phyloP scores from a whole-genome alignment of 2,113 vertebrate species.

The Xiphophorus hellerii region DNA sequence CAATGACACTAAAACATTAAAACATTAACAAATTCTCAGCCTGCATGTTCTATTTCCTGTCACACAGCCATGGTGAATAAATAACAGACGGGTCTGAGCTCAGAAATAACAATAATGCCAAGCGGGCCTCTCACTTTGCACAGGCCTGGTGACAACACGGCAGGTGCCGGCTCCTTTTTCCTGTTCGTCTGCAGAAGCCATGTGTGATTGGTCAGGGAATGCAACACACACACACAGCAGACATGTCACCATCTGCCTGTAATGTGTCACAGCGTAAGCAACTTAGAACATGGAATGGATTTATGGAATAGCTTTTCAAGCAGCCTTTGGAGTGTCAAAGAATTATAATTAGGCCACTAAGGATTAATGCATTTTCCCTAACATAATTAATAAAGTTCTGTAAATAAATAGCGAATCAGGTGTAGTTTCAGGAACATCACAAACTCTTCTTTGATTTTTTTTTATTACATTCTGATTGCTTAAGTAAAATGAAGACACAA shows the following conservation, averaged over 20 bases:
- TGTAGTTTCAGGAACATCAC: not conserved
- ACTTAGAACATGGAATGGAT: not conserved
- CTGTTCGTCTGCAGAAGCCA: constrained; percentile 60
- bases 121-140: constrained; percentile 34
- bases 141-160: constrained; percentile 43
- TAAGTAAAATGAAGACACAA: too few species aligned
- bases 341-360: not conserved
- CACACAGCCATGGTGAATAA: constrained; percentile 1
- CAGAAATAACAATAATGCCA: constrained; percentile 31
- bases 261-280: constrained; percentile 7
- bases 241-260: constrained; percentile 3
- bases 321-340: not conserved
- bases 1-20: constrained; percentile 1
- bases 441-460: not conserved
- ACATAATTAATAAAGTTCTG: not conserved
- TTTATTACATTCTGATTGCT: not conserved
- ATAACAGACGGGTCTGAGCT: not conserved
- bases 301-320: constrained; percentile 1
- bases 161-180: constrained; percentile 69
- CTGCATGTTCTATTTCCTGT: not conserved
- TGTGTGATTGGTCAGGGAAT: constrained; percentile 21
- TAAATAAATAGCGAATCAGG: not conserved
- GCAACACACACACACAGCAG: constrained; percentile 6
- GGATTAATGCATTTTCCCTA: too few species aligned
- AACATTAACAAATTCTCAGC: not conserved